Evolutionary conservation across 2,797 vertebrate species (phyloP).

Genomic region (Labroides dimidiatus): DNA sequence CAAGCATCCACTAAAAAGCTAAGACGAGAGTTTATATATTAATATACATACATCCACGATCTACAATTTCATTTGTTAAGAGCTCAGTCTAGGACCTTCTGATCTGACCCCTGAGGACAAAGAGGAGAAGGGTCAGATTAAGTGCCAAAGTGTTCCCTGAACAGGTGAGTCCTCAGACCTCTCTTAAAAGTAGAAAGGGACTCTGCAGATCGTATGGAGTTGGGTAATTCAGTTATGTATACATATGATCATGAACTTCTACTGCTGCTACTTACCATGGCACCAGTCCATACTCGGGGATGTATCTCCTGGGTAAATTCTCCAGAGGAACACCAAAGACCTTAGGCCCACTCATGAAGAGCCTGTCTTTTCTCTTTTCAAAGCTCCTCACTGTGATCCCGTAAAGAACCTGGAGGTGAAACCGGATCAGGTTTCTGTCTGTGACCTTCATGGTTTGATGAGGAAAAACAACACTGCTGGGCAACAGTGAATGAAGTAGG

Average conservation of each 20-base stretch:
- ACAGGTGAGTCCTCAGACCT: too few relatives aligned
- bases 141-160: too few relatives aligned
- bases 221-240: too few relatives aligned
- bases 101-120: too few relatives aligned
- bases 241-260: neutral
- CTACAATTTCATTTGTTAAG: too few relatives aligned
- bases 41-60: too few relatives aligned
- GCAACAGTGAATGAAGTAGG: neutral
- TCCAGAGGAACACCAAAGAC: conserved; percentile 88
- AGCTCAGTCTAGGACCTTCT: too few relatives aligned
- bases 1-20: conserved; percentile 90
- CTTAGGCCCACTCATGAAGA: conserved; percentile 74
- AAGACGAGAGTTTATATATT: conserved; percentile 33
- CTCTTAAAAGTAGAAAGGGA: too few relatives aligned
- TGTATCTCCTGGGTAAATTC: conserved; percentile 77
- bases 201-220: too few relatives aligned
- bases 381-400: conserved; percentile 84
- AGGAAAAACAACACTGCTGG: neutral
- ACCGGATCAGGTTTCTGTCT: conserved; percentile 67
- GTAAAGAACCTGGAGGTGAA: conserved; percentile 84
- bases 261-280: conserved; percentile 82
- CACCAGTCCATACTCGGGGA: conserved; percentile 88
- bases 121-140: too few relatives aligned
- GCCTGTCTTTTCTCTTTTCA: conserved; percentile 57
- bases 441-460: conserved; percentile 58